These are phyloP conservation scores for Macrosteles quadrilineatus DNA, from an alignment of 1,140 invertebrate species.

Conservation along the genomic window DNA sequence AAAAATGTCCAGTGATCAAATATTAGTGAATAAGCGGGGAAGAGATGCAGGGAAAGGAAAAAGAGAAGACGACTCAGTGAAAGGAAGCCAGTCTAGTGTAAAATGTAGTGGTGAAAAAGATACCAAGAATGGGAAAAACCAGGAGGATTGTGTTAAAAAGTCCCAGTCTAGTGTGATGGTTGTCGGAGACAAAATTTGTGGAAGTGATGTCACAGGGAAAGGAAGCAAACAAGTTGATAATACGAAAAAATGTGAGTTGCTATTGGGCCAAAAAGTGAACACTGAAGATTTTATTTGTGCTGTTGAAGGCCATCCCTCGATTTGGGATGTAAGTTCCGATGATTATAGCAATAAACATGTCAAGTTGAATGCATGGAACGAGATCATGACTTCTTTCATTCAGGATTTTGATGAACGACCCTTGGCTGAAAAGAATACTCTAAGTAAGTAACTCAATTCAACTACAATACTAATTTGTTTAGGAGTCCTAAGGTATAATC, in stretches of 20 bases:
- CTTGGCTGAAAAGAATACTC: conserved; percentile 16
- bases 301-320: conserved; percentile 15
- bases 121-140: too few relatives aligned
- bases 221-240: conserved; percentile 2
- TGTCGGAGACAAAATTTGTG: conserved; percentile 21
- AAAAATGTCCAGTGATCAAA: too few relatives aligned
- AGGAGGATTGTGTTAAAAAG: conserved; percentile 14
- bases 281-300: conserved; percentile 1
- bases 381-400: conserved; percentile 15
- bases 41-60: too few relatives aligned
- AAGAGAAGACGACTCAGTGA: too few relatives aligned
- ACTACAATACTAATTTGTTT: not conserved
- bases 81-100: conserved; percentile 8
- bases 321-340: conserved; percentile 6
- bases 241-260: conserved; percentile 12
- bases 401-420: conserved; percentile 16
- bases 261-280: conserved; percentile 4
- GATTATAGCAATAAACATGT: conserved; percentile 21
- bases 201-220: conserved; percentile 4
- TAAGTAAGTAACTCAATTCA: not conserved
- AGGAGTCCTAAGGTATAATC: too few relatives aligned
- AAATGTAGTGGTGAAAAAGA: too few relatives aligned
- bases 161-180: conserved; percentile 16
- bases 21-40: too few relatives aligned
- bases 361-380: conserved; percentile 15